Percentiles rank a stretch among this genome's conserved stretches.
Conservation (phyloP, 2,113 vertebrate genomes). For the Myrmecobius fasciatus region DNA sequence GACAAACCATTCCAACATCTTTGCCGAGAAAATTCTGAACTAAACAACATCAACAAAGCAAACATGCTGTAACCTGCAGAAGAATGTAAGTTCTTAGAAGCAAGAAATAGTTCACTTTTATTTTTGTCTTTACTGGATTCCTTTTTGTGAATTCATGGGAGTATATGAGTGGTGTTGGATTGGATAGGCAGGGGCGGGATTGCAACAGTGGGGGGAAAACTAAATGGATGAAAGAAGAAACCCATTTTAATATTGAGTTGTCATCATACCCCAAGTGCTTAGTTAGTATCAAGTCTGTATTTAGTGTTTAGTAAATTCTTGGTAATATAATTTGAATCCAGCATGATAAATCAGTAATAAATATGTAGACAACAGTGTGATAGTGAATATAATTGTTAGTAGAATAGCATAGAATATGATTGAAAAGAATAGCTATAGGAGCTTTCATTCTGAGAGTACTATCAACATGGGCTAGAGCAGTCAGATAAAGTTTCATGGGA, state of each 20-base stretch:
- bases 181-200: not conserved
- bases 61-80: not conserved
- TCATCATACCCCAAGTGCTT: not conserved
- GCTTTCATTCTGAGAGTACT: not conserved
- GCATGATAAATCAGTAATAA: not conserved
- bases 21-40: not conserved
- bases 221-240: not conserved
- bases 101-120: not conserved
- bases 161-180: not conserved
- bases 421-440: not conserved
- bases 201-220: not conserved
- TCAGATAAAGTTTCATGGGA: not conserved
- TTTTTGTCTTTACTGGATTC: not conserved
- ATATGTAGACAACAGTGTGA: not conserved
- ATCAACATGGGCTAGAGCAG: not conserved
- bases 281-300: not conserved
- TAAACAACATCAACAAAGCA: not conserved
- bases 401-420: not conserved
- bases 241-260: not conserved
- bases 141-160: not conserved
- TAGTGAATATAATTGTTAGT: not conserved
- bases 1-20: not conserved
- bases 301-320: not conserved
- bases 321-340: not conserved
- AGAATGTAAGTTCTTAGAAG: not conserved